A percentile compares a stretch with the other conserved stretches of the same genome.
Evolutionary conservation across 2,797 vertebrate species (phyloP).

Genomic region (Notolabrus celidotus): DNA sequence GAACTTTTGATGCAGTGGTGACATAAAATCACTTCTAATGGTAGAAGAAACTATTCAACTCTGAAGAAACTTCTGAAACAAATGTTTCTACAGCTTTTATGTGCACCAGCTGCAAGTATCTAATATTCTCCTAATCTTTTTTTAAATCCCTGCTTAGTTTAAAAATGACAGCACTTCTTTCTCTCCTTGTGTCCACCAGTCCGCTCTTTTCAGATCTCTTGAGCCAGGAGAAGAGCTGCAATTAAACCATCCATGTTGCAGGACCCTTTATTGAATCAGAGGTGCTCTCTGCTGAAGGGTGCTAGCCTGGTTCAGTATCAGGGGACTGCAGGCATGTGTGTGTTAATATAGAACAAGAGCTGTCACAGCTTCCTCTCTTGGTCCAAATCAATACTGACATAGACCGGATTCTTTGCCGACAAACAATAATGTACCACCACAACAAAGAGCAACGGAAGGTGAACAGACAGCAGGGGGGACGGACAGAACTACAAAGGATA

Average conservation of each 20-base stretch:
- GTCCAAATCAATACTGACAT: background rate
- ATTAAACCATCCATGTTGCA: constrained; percentile 56
- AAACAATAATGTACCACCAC: constrained; percentile 51
- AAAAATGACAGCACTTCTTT: background rate
- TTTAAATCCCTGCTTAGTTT: too few species aligned
- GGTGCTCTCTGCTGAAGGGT: constrained; percentile 34
- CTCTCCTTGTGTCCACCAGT: constrained; percentile 13
- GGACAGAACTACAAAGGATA: too few species aligned
- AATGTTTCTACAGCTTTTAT: too few species aligned
- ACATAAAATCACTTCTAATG: constrained; percentile 4
- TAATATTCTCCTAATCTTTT: too few species aligned
- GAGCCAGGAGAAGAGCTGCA: constrained; percentile 32
- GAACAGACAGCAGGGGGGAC: background rate
- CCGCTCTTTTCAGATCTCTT: constrained; percentile 26
- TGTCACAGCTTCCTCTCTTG: too few species aligned
- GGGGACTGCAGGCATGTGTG: constrained; percentile 8
- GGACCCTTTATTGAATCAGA: constrained; percentile 59
- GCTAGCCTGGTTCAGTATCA: constrained; percentile 5
- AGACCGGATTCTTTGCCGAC: constrained; percentile 23
- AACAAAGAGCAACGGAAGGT: constrained; percentile 20
- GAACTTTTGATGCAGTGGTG: background rate
- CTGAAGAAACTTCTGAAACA: too few species aligned
- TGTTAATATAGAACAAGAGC: too few species aligned
- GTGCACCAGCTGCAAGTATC: background rate
- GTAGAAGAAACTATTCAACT: too few species aligned